These are phyloP conservation scores for Chelmon rostratus DNA, from an alignment of 2,797 vertebrate species.

Conservation along the genomic window DNA sequence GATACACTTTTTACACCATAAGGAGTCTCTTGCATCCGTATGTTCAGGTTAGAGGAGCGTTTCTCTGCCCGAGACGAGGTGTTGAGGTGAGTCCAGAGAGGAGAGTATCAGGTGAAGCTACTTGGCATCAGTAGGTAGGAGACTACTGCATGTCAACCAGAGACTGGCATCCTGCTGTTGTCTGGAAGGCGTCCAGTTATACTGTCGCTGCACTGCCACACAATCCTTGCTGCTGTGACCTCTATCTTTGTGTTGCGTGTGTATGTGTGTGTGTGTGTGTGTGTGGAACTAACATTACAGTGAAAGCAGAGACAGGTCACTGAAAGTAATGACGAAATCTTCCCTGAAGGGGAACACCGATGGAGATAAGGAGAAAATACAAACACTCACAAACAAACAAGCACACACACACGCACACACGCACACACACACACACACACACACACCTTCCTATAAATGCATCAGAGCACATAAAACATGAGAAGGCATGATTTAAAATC, in stretches of 20 bases:
- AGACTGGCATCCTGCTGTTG: constrained; percentile 57
- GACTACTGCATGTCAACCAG: constrained; percentile 49
- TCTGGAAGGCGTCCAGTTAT: constrained; percentile 51
- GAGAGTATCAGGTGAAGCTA: constrained; percentile 48
- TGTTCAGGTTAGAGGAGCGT: neutral
- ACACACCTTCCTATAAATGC: neutral
- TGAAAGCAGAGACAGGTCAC: constrained; percentile 78
- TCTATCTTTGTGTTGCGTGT: constrained; percentile 31
- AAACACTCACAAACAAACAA: neutral
- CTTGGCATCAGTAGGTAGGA: constrained; percentile 17
- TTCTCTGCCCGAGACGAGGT: neutral
- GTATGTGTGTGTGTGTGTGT: constrained; percentile 22
- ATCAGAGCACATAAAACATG: constrained; percentile 26
- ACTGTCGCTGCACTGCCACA: constrained; percentile 22
- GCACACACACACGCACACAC: neutral
- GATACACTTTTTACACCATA: neutral
- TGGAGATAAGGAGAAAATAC: constrained; percentile 14
- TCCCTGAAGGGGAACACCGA: constrained; percentile 53
- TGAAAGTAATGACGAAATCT: constrained; percentile 61
- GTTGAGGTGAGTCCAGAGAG: constrained; percentile 33
- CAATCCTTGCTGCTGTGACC: constrained; percentile 54
- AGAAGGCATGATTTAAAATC: constrained; percentile 44
- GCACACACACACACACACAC: neutral
- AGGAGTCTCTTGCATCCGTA: neutral
- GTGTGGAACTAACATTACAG: constrained; percentile 69